Conservation (phyloP, 2,113 vertebrate species). For the Gnathonemus longibarbis region DNA sequence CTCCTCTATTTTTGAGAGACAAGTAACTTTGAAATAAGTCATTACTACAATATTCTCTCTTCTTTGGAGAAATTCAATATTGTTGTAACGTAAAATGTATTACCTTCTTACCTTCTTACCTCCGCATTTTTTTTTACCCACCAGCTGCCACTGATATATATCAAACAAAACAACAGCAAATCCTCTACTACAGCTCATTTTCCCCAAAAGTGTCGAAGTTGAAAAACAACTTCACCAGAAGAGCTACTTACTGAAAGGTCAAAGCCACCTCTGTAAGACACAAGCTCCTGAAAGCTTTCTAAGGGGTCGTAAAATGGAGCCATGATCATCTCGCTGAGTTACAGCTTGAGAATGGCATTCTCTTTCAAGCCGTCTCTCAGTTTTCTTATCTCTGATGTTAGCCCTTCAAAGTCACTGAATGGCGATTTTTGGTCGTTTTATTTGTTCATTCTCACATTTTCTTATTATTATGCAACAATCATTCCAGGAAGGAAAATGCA, state of each 20-base stretch:
- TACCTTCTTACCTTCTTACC: neutral
- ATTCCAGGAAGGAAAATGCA: neutral
- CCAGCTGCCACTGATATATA: neutral
- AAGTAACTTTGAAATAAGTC: neutral
- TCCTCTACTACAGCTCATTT: neutral
- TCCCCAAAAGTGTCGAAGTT: neutral
- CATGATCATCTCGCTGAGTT: neutral
- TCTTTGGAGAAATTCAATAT: neutral
- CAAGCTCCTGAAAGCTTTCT: neutral
- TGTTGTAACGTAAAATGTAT: neutral
- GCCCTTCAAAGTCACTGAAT: neutral
- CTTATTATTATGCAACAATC: neutral
- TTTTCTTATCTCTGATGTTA: neutral
- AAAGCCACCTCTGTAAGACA: neutral
- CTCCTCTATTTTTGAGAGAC: neutral
- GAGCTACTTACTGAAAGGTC: neutral
- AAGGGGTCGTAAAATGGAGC: neutral
- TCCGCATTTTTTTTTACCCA: neutral
- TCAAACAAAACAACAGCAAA: neutral
- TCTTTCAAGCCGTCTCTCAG: neutral
- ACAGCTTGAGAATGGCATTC: neutral
- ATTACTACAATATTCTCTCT: neutral
- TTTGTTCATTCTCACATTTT: neutral
- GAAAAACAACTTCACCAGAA: neutral
- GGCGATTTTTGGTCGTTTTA: neutral